A percentile compares a stretch with the other conserved stretches of the same genome.
Conservation (phyloP, 2,888 invertebrate genomes). For the Glyphotaelius pellucidus region DNA sequence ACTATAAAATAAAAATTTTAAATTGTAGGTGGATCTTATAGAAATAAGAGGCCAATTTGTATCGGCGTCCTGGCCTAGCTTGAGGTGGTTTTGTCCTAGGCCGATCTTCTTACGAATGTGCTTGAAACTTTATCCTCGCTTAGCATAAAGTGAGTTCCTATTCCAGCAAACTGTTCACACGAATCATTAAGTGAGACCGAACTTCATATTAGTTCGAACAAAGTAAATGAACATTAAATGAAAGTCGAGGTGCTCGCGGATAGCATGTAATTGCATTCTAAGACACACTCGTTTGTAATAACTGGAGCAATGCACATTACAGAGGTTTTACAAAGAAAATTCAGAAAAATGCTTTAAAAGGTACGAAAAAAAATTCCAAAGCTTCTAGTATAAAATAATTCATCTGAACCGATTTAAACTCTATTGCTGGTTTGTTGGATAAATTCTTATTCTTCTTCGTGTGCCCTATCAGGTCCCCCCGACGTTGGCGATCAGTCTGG, state of each 20-base stretch:
- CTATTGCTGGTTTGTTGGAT: too few relatives aligned
- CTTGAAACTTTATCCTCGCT: conserved; percentile 60
- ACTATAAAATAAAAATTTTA: too few relatives aligned
- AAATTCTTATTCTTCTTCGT: too few relatives aligned
- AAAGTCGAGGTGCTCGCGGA: background rate
- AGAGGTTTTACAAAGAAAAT: background rate
- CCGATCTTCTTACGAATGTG: conserved; percentile 50
- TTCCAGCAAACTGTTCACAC: conserved; percentile 40
- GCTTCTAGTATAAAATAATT: background rate
- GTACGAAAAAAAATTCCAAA: background rate
- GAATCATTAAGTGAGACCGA: conserved; percentile 39
- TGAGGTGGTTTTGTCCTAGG: conserved; percentile 14
- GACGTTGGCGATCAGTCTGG: too few relatives aligned
- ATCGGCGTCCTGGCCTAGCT: too few relatives aligned
- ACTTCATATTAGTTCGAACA: conserved; percentile 30
- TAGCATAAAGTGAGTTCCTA: conserved; percentile 41
- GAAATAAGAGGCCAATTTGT: too few relatives aligned
- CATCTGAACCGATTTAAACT: too few relatives aligned
- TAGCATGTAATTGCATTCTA: background rate
- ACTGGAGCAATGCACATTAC: background rate
- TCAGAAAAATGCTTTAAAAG: background rate
- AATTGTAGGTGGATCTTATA: too few relatives aligned
- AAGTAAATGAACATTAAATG: conserved; percentile 25
- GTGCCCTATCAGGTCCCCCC: too few relatives aligned
- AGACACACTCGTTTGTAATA: background rate